Evolutionary conservation across 2,113 vertebrate species (phyloP).

Genomic region (Microtus oregoni): DNA sequence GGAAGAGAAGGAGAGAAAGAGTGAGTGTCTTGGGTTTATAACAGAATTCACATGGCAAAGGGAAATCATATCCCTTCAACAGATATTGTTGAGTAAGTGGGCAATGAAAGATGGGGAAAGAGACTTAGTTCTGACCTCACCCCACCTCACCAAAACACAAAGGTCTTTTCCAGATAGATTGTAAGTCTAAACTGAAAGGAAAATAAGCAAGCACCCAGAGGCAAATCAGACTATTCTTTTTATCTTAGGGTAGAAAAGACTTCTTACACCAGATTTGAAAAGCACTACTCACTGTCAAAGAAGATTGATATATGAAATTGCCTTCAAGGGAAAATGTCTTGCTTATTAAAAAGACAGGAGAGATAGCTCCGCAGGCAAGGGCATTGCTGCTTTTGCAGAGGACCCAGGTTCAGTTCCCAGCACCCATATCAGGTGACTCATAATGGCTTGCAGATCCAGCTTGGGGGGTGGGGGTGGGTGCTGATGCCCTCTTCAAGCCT

Average conservation of each 20-base stretch:
- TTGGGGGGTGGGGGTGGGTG: too few relatives aligned
- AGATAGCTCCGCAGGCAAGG: background rate
- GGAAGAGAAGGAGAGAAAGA: fast-evolving
- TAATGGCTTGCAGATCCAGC: background rate
- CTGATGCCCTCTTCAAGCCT: background rate
- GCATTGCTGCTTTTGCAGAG: background rate
- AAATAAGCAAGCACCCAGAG: background rate
- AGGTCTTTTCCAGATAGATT: background rate
- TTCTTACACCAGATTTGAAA: conserved; percentile 12
- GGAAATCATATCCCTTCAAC: too few relatives aligned
- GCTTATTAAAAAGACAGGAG: background rate
- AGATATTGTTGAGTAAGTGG: background rate
- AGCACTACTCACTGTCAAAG: background rate
- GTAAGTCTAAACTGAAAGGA: background rate
- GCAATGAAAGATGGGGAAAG: fast-evolving
- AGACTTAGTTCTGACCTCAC: background rate
- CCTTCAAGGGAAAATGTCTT: conserved; percentile 47
- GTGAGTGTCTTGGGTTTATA: background rate
- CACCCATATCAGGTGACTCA: background rate
- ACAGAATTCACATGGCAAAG: background rate
- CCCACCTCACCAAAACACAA: background rate
- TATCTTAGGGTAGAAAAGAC: background rate
- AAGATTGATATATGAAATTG: background rate
- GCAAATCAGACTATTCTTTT: background rate
- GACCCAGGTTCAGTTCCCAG: background rate